Conservation (phyloP, 2,888 invertebrate genomes). For the Protula sp. region DNA sequence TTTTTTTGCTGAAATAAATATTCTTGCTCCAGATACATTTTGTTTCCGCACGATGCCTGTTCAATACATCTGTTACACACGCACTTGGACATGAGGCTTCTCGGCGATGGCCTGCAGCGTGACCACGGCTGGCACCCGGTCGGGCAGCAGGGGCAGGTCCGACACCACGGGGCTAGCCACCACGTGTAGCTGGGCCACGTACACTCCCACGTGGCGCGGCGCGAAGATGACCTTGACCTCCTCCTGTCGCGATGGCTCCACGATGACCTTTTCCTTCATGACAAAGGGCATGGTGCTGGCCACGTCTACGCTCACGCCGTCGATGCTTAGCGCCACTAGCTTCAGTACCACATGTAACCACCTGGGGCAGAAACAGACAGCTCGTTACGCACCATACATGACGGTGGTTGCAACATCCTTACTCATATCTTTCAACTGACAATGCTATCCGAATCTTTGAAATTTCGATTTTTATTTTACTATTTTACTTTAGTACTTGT, state of each 20-base stretch:
- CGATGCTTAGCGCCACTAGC: slow-evolving; percentile 20
- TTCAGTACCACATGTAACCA: slow-evolving; percentile 36
- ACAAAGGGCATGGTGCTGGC: slow-evolving; percentile 29
- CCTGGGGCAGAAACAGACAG: slow-evolving; percentile 28
- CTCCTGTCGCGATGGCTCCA: slow-evolving; percentile 33
- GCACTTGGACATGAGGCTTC: slow-evolving; percentile 21
- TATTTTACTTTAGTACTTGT: too few relatives aligned
- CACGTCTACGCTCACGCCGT: slow-evolving; percentile 4
- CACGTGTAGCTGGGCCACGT: slow-evolving; percentile 34
- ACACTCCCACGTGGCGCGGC: slow-evolving; percentile 35
- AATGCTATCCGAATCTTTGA: too few relatives aligned
- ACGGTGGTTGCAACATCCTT: too few relatives aligned
- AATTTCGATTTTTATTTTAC: too few relatives aligned
- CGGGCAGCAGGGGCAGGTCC: slow-evolving; percentile 8
- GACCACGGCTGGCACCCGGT: slow-evolving; percentile 5
- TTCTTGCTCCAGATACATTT: too few relatives aligned
- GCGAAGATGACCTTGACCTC: slow-evolving; percentile 37
- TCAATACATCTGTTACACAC: too few relatives aligned
- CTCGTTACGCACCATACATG: too few relatives aligned
- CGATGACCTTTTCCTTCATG: slow-evolving; percentile 30
- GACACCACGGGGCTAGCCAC: slow-evolving; percentile 10
- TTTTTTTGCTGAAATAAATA: too few relatives aligned
- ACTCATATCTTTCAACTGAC: too few relatives aligned
- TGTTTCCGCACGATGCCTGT: too few relatives aligned
- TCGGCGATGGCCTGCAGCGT: slow-evolving; percentile 20